Evolutionary conservation across 2,888 invertebrate species (phyloP).

Genomic region (Nephrotoma guestfalica): DNA sequence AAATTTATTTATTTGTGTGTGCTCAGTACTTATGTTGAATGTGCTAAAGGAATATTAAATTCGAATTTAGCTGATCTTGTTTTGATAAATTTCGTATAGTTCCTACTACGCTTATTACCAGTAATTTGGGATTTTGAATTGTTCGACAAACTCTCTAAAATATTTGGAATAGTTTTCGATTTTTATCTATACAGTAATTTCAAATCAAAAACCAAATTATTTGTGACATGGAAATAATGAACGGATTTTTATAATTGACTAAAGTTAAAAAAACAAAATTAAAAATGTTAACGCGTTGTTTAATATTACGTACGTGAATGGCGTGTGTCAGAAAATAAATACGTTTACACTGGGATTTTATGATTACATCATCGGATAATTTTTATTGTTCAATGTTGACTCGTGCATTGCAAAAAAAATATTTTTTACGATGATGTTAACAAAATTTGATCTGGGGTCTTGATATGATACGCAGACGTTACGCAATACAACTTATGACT

Average conservation of each 20-base stretch:
- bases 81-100: neutral
- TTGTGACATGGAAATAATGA: neutral
- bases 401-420: no score
- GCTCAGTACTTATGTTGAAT: neutral
- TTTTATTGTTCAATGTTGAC: neutral
- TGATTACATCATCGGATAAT: neutral
- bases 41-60: neutral
- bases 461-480: no score
- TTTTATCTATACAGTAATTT: neutral
- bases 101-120: neutral
- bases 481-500: no score
- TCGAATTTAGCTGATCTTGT: neutral
- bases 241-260: neutral
- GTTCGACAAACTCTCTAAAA: neutral
- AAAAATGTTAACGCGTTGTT: neutral
- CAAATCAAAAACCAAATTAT: neutral
- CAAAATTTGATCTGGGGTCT: no score
- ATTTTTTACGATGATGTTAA: no score
- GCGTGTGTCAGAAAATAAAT: neutral
- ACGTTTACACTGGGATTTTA: neutral
- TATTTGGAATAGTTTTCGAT: neutral
- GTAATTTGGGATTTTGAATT: neutral
- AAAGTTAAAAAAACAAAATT: neutral
- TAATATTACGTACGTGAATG: neutral
- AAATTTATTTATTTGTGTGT: neutral